phyloP scores from a whole-genome alignment of 35 echinoderm and acorn worm species.

The Patiria miniata region DNA sequence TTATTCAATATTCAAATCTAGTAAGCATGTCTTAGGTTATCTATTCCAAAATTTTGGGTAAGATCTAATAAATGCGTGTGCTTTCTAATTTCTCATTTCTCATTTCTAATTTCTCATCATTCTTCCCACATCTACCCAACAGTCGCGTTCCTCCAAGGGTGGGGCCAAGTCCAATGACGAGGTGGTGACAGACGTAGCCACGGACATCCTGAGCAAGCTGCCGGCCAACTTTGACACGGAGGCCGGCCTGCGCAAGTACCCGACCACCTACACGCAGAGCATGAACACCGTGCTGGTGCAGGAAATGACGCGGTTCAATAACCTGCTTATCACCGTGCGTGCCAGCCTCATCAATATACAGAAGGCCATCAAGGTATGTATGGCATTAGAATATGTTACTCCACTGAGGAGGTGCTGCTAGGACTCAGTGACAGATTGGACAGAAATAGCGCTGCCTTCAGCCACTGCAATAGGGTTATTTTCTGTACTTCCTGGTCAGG shows the following conservation, averaged over 20 bases:
- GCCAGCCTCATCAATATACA: slow-evolving; percentile 93
- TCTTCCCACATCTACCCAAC: slow-evolving; percentile 9
- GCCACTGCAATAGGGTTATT: no score
- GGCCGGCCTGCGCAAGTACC: slow-evolving; percentile 90
- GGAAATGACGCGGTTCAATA: slow-evolving; percentile 96
- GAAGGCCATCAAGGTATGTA: slow-evolving; percentile 94
- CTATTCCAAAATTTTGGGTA: no score
- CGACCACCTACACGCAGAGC: slow-evolving; percentile 96
- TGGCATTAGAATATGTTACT: no score
- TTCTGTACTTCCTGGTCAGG: no score
- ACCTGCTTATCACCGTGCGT: slow-evolving; percentile 72
- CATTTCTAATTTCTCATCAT: neutral
- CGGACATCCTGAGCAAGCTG: slow-evolving; percentile 89
- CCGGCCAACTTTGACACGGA: slow-evolving; percentile 90
- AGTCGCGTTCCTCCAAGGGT: slow-evolving; percentile 86
- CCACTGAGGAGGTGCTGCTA: no score
- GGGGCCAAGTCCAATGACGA: slow-evolving; percentile 93
- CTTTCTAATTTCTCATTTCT: no score
- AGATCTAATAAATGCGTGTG: no score
- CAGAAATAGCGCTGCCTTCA: no score
- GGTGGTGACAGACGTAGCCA: slow-evolving; percentile 85
- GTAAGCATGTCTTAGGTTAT: no score
- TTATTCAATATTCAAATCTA: no score
- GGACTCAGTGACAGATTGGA: no score
- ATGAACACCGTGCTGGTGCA: slow-evolving; percentile 99